Evolutionary conservation across 1,140 invertebrate genomes (phyloP).

Genomic region (Drosophila chauvacae): DNA sequence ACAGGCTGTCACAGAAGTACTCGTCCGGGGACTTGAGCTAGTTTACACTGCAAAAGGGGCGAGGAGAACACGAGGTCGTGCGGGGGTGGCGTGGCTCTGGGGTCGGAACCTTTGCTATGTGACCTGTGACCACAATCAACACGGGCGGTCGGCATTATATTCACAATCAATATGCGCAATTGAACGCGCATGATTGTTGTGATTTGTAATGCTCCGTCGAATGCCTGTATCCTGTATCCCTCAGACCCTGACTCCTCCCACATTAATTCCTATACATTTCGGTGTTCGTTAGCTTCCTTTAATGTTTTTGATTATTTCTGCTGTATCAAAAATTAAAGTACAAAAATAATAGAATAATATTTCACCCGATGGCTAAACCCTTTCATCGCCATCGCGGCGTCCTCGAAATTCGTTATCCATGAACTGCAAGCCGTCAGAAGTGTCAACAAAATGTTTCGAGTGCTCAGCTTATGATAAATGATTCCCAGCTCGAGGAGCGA

Average conservation of each 20-base stretch:
- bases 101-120: constrained; percentile 57
- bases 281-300: no score
- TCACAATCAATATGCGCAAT: constrained; percentile 81
- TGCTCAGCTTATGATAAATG: constrained; percentile 70
- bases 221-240: constrained; percentile 1
- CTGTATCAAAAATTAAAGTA: constrained; percentile 9
- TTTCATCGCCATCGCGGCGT: constrained; percentile 7
- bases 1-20: constrained; percentile 48
- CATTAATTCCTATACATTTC: not conserved
- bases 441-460: constrained; percentile 59
- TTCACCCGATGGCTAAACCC: constrained; percentile 19
- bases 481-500: constrained; percentile 39
- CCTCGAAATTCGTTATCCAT: constrained; percentile 53
- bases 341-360: constrained; percentile 22
- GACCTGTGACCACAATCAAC: constrained; percentile 76
- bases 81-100: constrained; percentile 4
- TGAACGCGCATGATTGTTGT: constrained; percentile 77
- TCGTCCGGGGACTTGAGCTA: constrained; percentile 44
- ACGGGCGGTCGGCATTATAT: constrained; percentile 55
- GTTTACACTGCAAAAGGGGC: constrained; percentile 17
- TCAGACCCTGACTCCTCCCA: not conserved
- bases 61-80: not conserved
- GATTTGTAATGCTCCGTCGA: constrained; percentile 53
- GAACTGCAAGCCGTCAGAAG: constrained; percentile 57
- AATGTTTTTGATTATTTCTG: not conserved